Percentiles rank a stretch among this genome's conserved stretches.
Conservation (phyloP, 2,888 invertebrate genomes). For the Liopterus haemorrhoidalis region DNA sequence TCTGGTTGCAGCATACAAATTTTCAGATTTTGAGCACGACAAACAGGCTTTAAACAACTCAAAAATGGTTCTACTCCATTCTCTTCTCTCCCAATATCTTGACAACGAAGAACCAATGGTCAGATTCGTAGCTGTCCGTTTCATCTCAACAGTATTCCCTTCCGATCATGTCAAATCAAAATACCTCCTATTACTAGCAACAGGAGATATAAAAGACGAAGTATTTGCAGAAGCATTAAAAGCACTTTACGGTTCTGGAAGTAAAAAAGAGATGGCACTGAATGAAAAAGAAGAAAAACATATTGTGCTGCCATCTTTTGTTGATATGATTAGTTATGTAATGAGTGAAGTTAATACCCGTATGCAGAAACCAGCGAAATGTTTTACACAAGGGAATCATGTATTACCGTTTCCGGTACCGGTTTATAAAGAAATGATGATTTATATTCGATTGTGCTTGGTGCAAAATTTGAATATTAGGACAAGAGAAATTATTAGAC, state of each 20-base stretch:
- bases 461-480: slow-evolving; percentile 57
- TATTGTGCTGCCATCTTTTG: slow-evolving; percentile 64
- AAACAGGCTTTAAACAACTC: slow-evolving; percentile 42
- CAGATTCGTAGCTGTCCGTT: slow-evolving; percentile 76
- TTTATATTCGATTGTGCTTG: slow-evolving; percentile 75
- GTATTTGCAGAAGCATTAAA: slow-evolving; percentile 67
- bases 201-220: slow-evolving; percentile 77
- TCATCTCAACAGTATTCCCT: slow-evolving; percentile 76
- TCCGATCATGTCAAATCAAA: slow-evolving; percentile 74
- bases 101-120: slow-evolving; percentile 72
- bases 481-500: slow-evolving; percentile 50
- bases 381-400: slow-evolving; percentile 59
- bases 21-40: slow-evolving; percentile 32
- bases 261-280: slow-evolving; percentile 47
- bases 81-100: slow-evolving; percentile 67
- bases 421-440: slow-evolving; percentile 71
- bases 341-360: slow-evolving; percentile 60
- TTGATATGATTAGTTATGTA: slow-evolving; percentile 65
- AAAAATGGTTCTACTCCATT: slow-evolving; percentile 42
- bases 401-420: slow-evolving; percentile 64
- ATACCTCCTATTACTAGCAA: slow-evolving; percentile 73
- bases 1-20: slow-evolving; percentile 41
- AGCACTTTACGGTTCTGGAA: slow-evolving; percentile 65
- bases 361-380: slow-evolving; percentile 54
- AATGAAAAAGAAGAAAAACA: slow-evolving; percentile 34